Percentiles rank a stretch among this genome's conserved stretches.
phyloP scores from a whole-genome alignment of 35 echinoderm and acorn worm species.

The Strongylocentrotus purpuratus region DNA sequence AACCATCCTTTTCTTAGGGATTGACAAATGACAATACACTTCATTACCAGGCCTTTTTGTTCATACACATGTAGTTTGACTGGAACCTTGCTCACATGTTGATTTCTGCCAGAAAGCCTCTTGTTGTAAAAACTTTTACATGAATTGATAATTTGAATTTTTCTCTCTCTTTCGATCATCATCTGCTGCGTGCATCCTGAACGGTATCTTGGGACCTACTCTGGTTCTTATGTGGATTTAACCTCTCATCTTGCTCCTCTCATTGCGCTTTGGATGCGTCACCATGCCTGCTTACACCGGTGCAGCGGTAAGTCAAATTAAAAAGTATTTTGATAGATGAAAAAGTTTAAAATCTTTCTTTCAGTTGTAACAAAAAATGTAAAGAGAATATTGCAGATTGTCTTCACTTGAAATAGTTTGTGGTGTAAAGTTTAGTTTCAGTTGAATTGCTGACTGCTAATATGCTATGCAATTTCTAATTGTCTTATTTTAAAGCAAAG shows the following conservation, averaged over 20 bases:
- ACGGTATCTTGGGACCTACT: neutral
- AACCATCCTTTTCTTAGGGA: neutral
- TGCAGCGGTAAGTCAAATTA: constrained; percentile 29
- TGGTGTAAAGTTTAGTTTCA: too few relatives aligned
- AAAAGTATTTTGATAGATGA: too few relatives aligned
- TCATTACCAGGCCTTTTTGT: neutral
- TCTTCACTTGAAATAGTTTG: too few relatives aligned
- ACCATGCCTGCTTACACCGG: constrained; percentile 47
- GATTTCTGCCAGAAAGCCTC: neutral
- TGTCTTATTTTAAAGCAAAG: too few relatives aligned
- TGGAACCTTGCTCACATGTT: neutral
- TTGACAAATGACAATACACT: neutral
- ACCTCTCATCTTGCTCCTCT: neutral
- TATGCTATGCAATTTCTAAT: too few relatives aligned
- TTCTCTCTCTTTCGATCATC: neutral
- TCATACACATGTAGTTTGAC: neutral
- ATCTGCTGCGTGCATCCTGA: neutral
- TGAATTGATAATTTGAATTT: neutral
- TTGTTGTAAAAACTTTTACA: neutral
- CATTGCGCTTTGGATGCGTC: neutral
- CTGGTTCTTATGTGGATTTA: constrained; percentile 31
- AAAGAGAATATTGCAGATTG: too few relatives aligned
- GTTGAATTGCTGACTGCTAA: too few relatives aligned
- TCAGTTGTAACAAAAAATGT: too few relatives aligned
- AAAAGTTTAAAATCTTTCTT: too few relatives aligned